Conservation (phyloP, 1,140 invertebrate genomes). For the Coptotermes formosanus region DNA sequence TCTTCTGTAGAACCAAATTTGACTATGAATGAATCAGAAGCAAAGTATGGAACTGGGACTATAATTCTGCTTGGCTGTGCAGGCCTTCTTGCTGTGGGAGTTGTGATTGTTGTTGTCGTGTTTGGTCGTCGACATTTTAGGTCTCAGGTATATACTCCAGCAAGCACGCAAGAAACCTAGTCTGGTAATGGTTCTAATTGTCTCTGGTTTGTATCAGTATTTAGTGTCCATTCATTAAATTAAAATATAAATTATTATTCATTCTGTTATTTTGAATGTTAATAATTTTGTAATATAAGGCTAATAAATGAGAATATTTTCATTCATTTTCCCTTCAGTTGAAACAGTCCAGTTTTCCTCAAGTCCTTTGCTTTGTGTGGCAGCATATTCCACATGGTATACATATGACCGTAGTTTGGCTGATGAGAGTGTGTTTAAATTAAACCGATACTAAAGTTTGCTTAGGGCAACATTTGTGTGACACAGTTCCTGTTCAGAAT, state of each 20-base stretch:
- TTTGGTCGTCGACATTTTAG: neutral
- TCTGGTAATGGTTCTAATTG: neutral
- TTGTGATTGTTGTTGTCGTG: neutral
- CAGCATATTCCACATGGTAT: no score
- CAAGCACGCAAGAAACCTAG: neutral
- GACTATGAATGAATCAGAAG: neutral
- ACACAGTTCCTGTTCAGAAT: no score
- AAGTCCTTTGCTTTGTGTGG: no score
- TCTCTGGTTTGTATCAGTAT: neutral
- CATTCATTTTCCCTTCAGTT: no score
- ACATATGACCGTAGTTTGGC: no score
- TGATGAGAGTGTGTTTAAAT: no score
- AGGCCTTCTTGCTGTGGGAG: neutral
- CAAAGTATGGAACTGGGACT: neutral
- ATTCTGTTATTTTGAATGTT: neutral
- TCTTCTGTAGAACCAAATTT: neutral
- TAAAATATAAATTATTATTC: neutral
- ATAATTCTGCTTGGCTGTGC: neutral
- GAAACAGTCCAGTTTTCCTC: no score
- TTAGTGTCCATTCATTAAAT: neutral
- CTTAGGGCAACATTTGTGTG: no score
- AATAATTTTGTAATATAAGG: neutral
- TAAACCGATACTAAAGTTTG: no score
- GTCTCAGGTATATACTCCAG: neutral
- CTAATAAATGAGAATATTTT: neutral